Evolutionary conservation across 1,140 invertebrate genomes (phyloP).

Genomic region (Trichoplusia ni): DNA sequence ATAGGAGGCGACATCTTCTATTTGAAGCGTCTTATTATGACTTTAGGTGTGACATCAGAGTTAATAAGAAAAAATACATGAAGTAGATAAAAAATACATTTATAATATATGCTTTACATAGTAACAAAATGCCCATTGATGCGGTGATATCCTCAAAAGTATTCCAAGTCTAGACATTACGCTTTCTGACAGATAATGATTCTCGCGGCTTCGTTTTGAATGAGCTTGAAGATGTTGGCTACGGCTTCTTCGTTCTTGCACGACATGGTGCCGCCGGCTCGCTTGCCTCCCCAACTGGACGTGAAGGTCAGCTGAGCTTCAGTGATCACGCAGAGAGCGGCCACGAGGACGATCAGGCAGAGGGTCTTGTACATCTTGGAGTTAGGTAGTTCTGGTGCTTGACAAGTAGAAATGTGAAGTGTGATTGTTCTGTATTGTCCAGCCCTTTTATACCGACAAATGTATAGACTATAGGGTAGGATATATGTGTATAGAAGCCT

Average conservation of each 20-base stretch:
- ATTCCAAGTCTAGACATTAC: too few relatives aligned
- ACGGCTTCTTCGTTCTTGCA: constrained; percentile 66
- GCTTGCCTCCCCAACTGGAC: constrained; percentile 71
- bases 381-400: background rate
- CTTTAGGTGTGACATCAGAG: too few relatives aligned
- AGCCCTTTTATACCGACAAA: constrained; percentile 10
- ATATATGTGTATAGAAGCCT: too few relatives aligned
- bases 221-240: constrained; percentile 62
- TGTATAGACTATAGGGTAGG: too few relatives aligned
- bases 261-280: constrained; percentile 46
- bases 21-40: too few relatives aligned
- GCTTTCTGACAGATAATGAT: constrained; percentile 21
- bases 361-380: constrained; percentile 13
- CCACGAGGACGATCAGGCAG: constrained; percentile 48
- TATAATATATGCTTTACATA: too few relatives aligned
- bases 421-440: background rate
- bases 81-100: too few relatives aligned
- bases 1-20: too few relatives aligned
- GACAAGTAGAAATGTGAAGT: background rate
- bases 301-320: constrained; percentile 71
- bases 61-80: too few relatives aligned
- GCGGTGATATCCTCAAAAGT: background rate
- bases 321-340: constrained; percentile 48
- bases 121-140: background rate
- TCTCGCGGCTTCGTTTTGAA: constrained; percentile 44